phyloP scores from a whole-genome alignment of 2,113 vertebrate species.

The Pituophis catenifer region DNA sequence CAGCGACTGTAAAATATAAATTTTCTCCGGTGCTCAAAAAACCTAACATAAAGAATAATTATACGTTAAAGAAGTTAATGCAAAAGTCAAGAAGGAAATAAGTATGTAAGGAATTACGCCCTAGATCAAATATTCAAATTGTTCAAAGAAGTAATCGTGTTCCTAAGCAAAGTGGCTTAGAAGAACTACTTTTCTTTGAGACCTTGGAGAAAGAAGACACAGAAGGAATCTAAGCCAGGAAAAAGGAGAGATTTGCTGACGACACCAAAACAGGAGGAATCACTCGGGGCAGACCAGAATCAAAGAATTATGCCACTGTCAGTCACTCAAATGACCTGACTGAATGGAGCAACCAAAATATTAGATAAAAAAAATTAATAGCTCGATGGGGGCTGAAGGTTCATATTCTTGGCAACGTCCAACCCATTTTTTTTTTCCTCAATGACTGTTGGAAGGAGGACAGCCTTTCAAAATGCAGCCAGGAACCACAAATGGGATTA shows the following conservation, averaged over 20 bases:
- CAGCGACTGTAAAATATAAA: neutral
- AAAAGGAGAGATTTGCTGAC: slow-evolving; percentile 1
- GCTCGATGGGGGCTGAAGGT: neutral
- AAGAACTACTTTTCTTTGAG: neutral
- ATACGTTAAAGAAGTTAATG: neutral
- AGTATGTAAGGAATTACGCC: neutral
- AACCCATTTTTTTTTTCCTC: neutral
- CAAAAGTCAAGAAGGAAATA: neutral
- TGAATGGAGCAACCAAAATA: neutral
- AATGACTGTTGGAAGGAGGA: neutral
- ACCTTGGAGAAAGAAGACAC: neutral
- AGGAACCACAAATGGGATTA: neutral
- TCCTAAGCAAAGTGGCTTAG: neutral
- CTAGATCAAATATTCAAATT: neutral
- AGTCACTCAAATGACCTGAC: neutral
- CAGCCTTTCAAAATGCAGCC: neutral
- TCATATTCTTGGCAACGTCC: neutral
- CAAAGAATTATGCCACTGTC: neutral
- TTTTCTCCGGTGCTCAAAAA: neutral
- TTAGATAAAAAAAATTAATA: neutral
- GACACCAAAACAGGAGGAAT: neutral
- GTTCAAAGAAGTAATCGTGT: neutral
- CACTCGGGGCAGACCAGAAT: neutral
- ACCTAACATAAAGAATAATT: neutral
- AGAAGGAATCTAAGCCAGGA: neutral